Evolutionary conservation across 2,113 vertebrate species (phyloP), one percentile per base, ranked within the genome.

Genomic region (Anguilla japonica): DNA sequence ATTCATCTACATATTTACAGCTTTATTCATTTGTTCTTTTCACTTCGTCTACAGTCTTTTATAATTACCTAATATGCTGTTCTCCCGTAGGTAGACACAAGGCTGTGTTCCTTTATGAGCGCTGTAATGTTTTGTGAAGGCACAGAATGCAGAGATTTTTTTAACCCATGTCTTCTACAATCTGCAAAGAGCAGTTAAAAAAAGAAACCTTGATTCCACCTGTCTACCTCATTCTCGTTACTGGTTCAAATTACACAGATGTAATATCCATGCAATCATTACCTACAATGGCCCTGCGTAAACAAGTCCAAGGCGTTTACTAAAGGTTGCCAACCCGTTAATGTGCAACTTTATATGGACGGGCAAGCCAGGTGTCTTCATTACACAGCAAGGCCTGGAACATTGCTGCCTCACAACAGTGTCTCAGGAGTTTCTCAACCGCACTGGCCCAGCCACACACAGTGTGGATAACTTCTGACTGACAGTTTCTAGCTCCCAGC

Each of bases 101-200:
- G 94, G 95, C 26, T 95, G 94, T 90, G 96, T 95, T n/a, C 95
- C 95, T 90, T 96, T 94, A 82, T 96, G 95, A 84, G 95, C 96
- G 0, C 0, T 13, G 50, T 11, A 53, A 11, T 6, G 8, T 53
- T 53, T 53, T 53, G 50, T 53, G 50, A 11, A 53, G 50, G 13
- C 9, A 53, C 50, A 53, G 50, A 1, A 53, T 11, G 13, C 34
- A 0, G 50, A 53, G 50, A 9, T 53, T 14, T 14, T 53, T 53
- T 14, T 11, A 89, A 86, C 95, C 94, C 20, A 96, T 87, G 16
- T 94, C 92, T 87, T 95, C 93, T n/a, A 88, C 89, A 92, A 96
- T 95, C 95, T 96, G 92, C 83, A 87, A 89, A 78, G 83, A 50
- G 91, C 87, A 83, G 75, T 75, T 34, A 34, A 34, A 34, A 84